These are phyloP conservation scores for Camptogramma bilineatum DNA, from an alignment of 2,888 invertebrate species.

Conservation along the genomic window DNA sequence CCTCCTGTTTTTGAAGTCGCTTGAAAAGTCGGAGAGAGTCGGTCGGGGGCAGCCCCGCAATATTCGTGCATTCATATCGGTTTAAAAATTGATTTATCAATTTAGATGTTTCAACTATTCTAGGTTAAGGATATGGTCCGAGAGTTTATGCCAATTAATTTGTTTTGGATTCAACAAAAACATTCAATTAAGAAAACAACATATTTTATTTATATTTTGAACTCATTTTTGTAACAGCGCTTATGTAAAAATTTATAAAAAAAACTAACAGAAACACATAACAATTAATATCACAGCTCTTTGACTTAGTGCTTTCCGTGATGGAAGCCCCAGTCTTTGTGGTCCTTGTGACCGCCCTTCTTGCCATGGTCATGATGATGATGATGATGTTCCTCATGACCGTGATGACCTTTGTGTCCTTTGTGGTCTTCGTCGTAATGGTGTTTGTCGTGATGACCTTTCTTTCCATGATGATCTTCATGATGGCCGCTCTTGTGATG, in stretches of 20 bases:
- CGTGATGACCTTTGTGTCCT: slow-evolving; percentile 81
- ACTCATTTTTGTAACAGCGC: slow-evolving; percentile 47
- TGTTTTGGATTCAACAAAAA: neutral
- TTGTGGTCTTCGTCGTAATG: slow-evolving; percentile 77
- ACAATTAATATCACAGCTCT: slow-evolving; percentile 70
- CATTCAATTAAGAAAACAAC: neutral
- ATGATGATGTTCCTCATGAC: slow-evolving; percentile 80
- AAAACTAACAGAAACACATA: slow-evolving; percentile 60
- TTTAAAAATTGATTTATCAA: no score
- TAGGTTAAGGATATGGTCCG: no score
- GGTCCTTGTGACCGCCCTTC: slow-evolving; percentile 78
- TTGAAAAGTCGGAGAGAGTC: no score
- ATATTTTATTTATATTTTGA: slow-evolving; percentile 35
- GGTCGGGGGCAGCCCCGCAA: no score
- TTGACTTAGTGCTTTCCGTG: slow-evolving; percentile 77
- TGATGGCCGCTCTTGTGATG: slow-evolving; percentile 77
- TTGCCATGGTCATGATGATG: slow-evolving; percentile 81
- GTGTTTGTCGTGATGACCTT: slow-evolving; percentile 79
- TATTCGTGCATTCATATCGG: no score
- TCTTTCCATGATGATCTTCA: slow-evolving; percentile 77
- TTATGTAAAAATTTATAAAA: slow-evolving; percentile 55
- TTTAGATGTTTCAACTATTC: no score
- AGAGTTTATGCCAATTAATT: no score
- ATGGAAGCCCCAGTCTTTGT: slow-evolving; percentile 79
- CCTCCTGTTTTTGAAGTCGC: no score